A percentile compares a stretch with the other conserved stretches of the same genome.
phyloP scores from a whole-genome alignment of 2,113 vertebrate species.

The Mobula hypostoma region DNA sequence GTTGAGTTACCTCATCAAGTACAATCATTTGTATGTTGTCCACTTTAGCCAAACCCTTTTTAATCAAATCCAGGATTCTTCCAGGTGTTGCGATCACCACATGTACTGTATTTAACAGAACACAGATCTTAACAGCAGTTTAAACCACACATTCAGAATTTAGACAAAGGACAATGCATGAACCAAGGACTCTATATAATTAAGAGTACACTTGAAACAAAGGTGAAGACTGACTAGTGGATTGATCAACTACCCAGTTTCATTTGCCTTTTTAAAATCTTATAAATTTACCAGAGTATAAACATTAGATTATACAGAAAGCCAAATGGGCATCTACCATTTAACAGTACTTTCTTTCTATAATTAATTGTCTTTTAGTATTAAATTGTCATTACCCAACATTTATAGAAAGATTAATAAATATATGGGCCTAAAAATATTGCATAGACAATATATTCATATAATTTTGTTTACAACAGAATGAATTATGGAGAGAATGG shows the following conservation, averaged over 20 bases:
- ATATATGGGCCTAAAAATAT: too few relatives aligned
- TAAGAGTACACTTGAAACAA: background rate
- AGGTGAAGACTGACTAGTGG: background rate
- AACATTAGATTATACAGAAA: background rate
- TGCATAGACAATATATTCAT: too few relatives aligned
- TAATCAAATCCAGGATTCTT: slow-evolving; percentile 97
- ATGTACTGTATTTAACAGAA: slow-evolving; percentile 68
- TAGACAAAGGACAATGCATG: background rate
- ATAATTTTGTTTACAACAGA: too few relatives aligned
- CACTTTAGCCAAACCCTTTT: slow-evolving; percentile 98
- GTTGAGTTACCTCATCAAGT: slow-evolving; percentile 79
- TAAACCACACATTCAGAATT: background rate
- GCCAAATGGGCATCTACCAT: background rate
- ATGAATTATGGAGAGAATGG: too few relatives aligned
- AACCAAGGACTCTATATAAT: background rate
- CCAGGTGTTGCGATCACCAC: slow-evolving; percentile 96
- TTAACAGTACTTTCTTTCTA: background rate
- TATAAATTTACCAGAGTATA: background rate
- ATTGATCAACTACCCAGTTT: background rate
- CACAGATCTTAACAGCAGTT: background rate
- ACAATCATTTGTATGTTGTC: slow-evolving; percentile 97
- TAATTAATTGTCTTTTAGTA: background rate
- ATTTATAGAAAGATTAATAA: too few relatives aligned
- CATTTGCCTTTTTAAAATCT: background rate
- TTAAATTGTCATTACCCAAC: too few relatives aligned